Evolutionary conservation across 2,888 invertebrate genomes (phyloP).

Genomic region (Volucella inanis): DNA sequence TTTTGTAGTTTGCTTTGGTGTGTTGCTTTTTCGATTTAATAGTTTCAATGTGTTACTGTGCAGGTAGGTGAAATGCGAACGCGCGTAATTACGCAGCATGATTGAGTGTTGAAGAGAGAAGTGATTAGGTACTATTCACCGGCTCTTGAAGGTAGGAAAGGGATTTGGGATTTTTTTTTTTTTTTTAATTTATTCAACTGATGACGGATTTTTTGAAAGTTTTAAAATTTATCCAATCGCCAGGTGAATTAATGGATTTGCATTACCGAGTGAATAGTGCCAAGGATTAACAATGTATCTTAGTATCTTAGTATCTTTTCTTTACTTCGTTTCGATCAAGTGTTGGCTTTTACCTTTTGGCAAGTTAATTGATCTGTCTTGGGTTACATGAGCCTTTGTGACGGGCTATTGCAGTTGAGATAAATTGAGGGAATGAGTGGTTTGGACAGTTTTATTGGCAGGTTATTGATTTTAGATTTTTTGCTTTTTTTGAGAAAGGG

Average conservation of each 20-base stretch:
- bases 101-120: conserved; percentile 32
- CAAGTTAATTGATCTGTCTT: conserved; percentile 49
- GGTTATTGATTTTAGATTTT: conserved; percentile 26
- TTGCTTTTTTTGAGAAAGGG: conserved; percentile 13
- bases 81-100: conserved; percentile 65
- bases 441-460: conserved; percentile 42
- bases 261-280: conserved; percentile 32
- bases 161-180: conserved; percentile 4
- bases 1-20: conserved; percentile 26
- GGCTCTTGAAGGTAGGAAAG: conserved; percentile 23
- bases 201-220: conserved; percentile 38
- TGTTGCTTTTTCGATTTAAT: conserved; percentile 68
- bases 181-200: conserved; percentile 1
- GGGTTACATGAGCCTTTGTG: conserved; percentile 2
- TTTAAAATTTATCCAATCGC: conserved; percentile 32
- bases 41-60: conserved; percentile 68
- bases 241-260: conserved; percentile 52
- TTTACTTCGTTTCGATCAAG: not conserved
- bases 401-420: conserved; percentile 2
- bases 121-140: conserved; percentile 13
- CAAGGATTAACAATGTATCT: conserved; percentile 36
- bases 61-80: conserved; percentile 65
- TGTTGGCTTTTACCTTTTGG: not conserved
- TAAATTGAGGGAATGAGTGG: conserved; percentile 20
- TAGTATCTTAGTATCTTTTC: not conserved